A percentile compares a stretch with the other conserved stretches of the same genome.
These are phyloP conservation scores for Calcarius ornatus DNA, from an alignment of 2,113 vertebrate species.

Conservation along the genomic window DNA sequence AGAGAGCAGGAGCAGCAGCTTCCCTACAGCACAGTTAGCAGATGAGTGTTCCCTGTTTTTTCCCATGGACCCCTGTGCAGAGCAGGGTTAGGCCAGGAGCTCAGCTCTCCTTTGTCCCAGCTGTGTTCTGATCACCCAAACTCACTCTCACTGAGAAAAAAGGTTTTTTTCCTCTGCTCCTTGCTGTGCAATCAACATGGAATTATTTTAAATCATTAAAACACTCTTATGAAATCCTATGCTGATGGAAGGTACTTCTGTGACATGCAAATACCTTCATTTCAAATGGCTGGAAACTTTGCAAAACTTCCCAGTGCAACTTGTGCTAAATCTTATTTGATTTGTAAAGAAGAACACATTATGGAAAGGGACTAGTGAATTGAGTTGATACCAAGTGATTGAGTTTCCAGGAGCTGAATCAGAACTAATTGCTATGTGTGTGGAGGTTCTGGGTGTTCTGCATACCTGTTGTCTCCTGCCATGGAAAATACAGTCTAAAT, in stretches of 20 bases:
- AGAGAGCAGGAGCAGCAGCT: neutral
- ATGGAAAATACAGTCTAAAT: neutral
- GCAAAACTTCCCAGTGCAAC: neutral
- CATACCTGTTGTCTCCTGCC: neutral
- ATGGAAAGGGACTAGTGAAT: neutral
- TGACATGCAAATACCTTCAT: neutral
- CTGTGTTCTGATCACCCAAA: neutral
- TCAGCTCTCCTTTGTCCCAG: neutral
- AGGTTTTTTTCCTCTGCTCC: neutral
- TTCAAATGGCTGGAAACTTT: neutral
- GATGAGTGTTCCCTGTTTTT: neutral
- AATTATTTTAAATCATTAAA: neutral
- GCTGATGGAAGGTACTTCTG: neutral
- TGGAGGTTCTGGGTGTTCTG: neutral
- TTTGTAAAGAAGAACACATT: neutral
- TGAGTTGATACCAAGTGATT: neutral
- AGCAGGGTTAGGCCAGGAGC: neutral
- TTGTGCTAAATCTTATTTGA: neutral
- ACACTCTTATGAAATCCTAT: neutral
- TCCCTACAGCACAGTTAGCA: neutral
- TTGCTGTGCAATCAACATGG: neutral
- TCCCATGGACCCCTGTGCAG: accelerated
- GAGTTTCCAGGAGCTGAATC: neutral
- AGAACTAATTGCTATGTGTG: neutral
- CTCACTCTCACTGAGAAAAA: neutral